Base-by-base conservation (phyloP, 2,797 vertebrate genomes). In the Choloepus didactylus region DNA sequence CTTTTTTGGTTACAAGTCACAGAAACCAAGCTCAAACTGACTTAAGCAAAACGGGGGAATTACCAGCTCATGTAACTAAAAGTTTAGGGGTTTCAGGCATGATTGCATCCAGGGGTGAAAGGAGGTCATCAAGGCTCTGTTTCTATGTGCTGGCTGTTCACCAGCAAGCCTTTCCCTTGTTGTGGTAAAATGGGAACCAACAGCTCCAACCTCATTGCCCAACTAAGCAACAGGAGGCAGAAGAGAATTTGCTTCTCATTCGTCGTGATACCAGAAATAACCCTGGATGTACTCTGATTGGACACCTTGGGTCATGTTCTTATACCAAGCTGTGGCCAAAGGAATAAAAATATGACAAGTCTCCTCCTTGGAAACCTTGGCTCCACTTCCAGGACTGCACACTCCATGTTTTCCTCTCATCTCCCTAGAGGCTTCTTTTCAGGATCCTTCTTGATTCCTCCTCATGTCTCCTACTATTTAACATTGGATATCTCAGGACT, bases 271-370 rank as follows among this genome's bases (percentile, higher is more conserved):
- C 64, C 56, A 23, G 1, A 12, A 41, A 81, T 41, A 66, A 51
- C 3, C 73, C n/a, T 41, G 46, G 59, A 19, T 44, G 35, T 62
- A n/a, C 59, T 81, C n/a, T 67, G n/a, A 21, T 14, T 49, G 77
- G 79, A 60, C 62, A 0, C 27, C 27, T 0, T 27, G 46, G 85
- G 27, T 49, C 70, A 51, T 31, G 9, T 35, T 60, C 70, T 69
- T 59, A 31, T 18, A 29, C 51, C 11, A 29, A 21, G 54, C 38
- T 1, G 35, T 25, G 59, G 56, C 70, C 86, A 15, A 35, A 56
- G 59, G 19, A 66, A 27, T 7, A 8, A 76, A 80, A 44, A 16
- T 16, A 1, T 1, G 12, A 7, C 0, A 15, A n/a, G 16, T 1
- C 5, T 44, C 41, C 46, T 81, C 56, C 27, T 35, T 15, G 49